These are phyloP conservation scores for Synergus laeviventris DNA, from an alignment of 2,888 invertebrate species.

Conservation along the genomic window DNA sequence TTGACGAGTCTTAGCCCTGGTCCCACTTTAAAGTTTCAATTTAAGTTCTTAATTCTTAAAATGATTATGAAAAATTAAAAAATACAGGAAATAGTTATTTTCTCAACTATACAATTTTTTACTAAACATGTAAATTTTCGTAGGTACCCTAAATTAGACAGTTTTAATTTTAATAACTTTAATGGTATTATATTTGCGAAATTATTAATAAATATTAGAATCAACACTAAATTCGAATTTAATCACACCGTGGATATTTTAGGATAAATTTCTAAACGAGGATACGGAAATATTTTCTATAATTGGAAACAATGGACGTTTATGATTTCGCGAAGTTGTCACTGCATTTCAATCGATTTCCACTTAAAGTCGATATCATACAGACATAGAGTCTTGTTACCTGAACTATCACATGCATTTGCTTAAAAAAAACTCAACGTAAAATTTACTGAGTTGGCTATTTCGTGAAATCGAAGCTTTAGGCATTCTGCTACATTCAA, in stretches of 20 bases:
- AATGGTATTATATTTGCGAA: too few relatives aligned
- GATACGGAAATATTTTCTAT: constrained; percentile 20
- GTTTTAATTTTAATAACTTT: too few relatives aligned
- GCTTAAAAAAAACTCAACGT: constrained; percentile 52
- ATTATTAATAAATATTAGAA: not conserved
- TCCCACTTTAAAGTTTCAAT: not conserved
- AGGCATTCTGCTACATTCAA: not conserved
- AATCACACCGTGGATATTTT: not conserved
- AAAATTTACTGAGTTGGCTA: constrained; percentile 55
- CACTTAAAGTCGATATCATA: constrained; percentile 59
- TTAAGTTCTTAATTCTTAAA: not conserved
- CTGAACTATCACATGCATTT: constrained; percentile 51
- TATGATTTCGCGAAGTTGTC: constrained; percentile 54
- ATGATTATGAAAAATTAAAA: not conserved
- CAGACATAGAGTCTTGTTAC: constrained; percentile 58
- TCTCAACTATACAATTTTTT: too few relatives aligned
- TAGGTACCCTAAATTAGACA: too few relatives aligned
- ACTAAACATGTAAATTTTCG: too few relatives aligned
- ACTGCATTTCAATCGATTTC: constrained; percentile 57
- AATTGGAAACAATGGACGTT: constrained; percentile 49
- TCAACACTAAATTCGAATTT: not conserved
- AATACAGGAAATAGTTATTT: not conserved
- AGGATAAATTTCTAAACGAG: not conserved
- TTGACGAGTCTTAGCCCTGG: not conserved
- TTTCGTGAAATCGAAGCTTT: constrained; percentile 55